Evolutionary conservation across 2,797 vertebrate species (phyloP).

Genomic region (Sylvilagus floridanus): DNA sequence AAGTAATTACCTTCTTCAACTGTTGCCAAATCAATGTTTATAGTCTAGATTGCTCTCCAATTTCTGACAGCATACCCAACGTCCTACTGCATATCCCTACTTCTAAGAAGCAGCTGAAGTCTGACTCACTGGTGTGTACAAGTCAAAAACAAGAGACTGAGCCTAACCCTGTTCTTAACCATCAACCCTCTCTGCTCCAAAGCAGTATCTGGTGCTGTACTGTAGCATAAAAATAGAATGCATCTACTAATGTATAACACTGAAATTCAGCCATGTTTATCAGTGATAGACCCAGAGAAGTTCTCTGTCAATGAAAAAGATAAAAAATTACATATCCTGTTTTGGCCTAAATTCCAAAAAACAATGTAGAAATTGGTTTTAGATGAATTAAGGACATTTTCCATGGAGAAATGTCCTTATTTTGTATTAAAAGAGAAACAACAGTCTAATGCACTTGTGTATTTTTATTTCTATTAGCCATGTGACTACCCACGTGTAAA

Average conservation of each 20-base stretch:
- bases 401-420: neutral
- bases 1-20: neutral
- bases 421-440: conserved; percentile 15
- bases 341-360: neutral
- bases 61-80: neutral
- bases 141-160: neutral
- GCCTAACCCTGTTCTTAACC: neutral
- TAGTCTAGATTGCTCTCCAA: neutral
- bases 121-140: neutral
- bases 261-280: conserved; percentile 34
- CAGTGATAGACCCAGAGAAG: neutral
- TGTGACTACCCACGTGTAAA: conserved; percentile 23
- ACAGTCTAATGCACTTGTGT: neutral
- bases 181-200: neutral
- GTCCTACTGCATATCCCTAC: neutral
- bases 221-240: neutral
- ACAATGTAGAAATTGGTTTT: neutral
- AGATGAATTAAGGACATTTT: neutral
- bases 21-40: neutral
- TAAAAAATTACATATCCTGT: neutral
- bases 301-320: neutral
- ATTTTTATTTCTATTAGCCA: conserved; percentile 41
- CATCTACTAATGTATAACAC: neutral
- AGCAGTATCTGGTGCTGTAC: neutral
- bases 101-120: neutral